These are phyloP conservation scores for Triplophysa tibetana DNA, from an alignment of 2,113 vertebrate genomes.

Conservation along the genomic window DNA sequence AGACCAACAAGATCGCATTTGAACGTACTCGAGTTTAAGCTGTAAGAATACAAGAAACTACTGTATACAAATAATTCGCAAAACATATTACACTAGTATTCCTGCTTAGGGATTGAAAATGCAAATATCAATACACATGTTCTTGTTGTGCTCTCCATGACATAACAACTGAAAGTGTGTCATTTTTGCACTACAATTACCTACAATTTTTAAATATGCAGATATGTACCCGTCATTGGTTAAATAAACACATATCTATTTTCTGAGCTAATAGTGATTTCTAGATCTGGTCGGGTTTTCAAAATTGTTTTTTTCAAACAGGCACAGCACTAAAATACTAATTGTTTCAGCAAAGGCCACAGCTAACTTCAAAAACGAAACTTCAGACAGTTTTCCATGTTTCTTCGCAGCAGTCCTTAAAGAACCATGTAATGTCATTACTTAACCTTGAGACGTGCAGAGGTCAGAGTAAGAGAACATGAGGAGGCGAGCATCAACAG, in stretches of 20 bases:
- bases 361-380: neutral
- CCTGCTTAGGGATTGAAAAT: no score
- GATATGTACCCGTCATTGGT: no score
- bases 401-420: neutral
- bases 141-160: no score
- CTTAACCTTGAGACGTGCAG: conserved; percentile 5
- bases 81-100: neutral
- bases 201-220: no score
- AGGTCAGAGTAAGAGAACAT: neutral
- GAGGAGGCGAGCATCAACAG: neutral
- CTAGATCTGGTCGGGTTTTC: no score
- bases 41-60: neutral
- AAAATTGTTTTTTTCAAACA: neutral
- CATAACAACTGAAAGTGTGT: no score
- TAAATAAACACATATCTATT: no score
- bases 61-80: neutral
- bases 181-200: no score
- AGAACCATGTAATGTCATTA: neutral
- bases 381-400: conserved; percentile 5
- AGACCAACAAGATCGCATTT: no score
- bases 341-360: conserved; percentile 2
- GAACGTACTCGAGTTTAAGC: neutral
- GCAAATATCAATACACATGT: no score
- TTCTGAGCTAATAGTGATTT: no score
- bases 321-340: no score